phyloP scores from a whole-genome alignment of 37 sponge, comb jelly and placozoan species.

The Tethya wilhelma region DNA sequence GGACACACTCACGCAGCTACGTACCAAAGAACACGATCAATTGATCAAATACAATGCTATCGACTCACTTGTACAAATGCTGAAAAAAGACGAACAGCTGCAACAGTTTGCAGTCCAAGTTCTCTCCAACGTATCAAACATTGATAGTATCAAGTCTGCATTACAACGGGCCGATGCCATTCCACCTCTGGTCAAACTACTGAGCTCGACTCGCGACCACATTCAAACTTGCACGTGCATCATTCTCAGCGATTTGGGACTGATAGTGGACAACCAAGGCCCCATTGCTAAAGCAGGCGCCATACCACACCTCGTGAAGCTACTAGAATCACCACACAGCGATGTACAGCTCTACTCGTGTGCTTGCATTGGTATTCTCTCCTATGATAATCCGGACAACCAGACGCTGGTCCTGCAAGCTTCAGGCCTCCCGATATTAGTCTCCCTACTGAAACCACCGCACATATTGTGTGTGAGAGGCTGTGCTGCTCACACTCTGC shows the following conservation, averaged over 20 bases:
- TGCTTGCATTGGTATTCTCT: constrained; percentile 65
- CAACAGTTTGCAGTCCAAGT: constrained; percentile 61
- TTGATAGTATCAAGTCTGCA: constrained; percentile 23
- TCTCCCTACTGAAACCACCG: constrained; percentile 29
- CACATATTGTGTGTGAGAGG: constrained; percentile 29
- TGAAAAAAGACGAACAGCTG: constrained; percentile 41
- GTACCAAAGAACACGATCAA: background rate
- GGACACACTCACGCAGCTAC: constrained; percentile 61
- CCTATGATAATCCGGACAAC: constrained; percentile 36
- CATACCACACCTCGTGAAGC: constrained; percentile 47
- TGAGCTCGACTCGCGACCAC: constrained; percentile 42
- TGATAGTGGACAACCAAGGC: constrained; percentile 33
- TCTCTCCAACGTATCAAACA: constrained; percentile 61
- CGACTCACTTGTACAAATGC: constrained; percentile 38
- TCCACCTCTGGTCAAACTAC: constrained; percentile 55
- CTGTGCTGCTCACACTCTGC: constrained; percentile 52
- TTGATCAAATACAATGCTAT: constrained; percentile 23
- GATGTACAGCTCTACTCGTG: constrained; percentile 66
- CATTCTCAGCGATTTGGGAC: constrained; percentile 64
- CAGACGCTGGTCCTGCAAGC: constrained; percentile 31
- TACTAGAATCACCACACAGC: constrained; percentile 42
- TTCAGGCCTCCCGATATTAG: constrained; percentile 27
- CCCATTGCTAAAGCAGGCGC: constrained; percentile 48
- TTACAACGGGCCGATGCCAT: constrained; percentile 51
- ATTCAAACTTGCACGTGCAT: constrained; percentile 65